Evolutionary conservation across 1,140 invertebrate genomes (phyloP), one percentile per base, ranked within the genome.

Genomic region (Macrocentrus cingulum): DNA sequence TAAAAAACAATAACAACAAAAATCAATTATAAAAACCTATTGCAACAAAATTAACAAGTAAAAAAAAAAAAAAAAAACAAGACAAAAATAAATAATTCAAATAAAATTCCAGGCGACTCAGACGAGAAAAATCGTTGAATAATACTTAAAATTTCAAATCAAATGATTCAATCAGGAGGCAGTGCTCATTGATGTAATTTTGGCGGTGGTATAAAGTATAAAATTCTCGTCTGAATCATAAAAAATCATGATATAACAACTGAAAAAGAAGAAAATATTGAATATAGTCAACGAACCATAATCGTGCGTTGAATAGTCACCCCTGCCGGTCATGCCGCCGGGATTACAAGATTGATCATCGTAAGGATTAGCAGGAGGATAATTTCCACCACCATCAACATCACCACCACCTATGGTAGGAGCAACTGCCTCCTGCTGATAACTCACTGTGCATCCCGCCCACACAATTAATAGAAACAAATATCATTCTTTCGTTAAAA

Each of bases 41-140:
- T n/a, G n/a, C n/a, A n/a, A n/a, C 58, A 69, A 78, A 80, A 65
- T 80, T 76, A 79, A 66, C 3, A 72, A 75, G 39, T 36, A 69
- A 66, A 8, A 32, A 25, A 46, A 60, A 44, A 37, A 56, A 4
- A 4, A 9, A 29, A 29, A 29, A 29, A 49, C 11, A 48, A 51
- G 60, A 32, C 16, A 2, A 23, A 53, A 49, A 49, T 49, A 46
- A 32, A 23, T 25, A 50, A 60, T 13, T n/a, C 20, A 49, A 29
- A 18, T 9, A 29, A 25, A 15, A 15, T 46, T 51, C 11, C n/a
- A 36, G 13, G 8, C 23, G 22, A 48, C 42, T 44, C 60, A 65
- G 60, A 66, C 58, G 65, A 68, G 59, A 62, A 66, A 62, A 50
- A 61, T 57, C n/a, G n/a, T n/a, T n/a, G n/a, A n/a, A n/a, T n/a